A percentile compares a stretch with the other conserved stretches of the same genome.
Evolutionary conservation across 64 coral and sea anemone species (phyloP).

Genomic region (Catalaphyllia jardinei): DNA sequence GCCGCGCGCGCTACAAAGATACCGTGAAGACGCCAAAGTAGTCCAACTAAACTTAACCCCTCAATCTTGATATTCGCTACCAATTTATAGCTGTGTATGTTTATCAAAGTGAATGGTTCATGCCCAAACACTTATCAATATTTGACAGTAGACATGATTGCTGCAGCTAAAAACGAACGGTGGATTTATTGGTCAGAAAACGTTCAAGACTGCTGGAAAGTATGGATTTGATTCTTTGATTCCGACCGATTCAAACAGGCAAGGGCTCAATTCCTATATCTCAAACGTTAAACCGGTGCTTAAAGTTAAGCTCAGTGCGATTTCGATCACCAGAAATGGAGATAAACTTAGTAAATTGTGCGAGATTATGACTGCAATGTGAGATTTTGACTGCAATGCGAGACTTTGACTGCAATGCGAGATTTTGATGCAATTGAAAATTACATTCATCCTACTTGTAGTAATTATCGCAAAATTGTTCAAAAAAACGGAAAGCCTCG

Average conservation of each 20-base stretch:
- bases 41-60: too few relatives aligned
- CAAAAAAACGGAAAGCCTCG: conserved; percentile 58
- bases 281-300: not conserved
- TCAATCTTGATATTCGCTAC: too few relatives aligned
- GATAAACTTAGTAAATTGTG: conserved; percentile 36
- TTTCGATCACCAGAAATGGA: conserved; percentile 61
- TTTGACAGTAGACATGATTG: conserved; percentile 34
- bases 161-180: not conserved
- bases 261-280: conserved; percentile 21
- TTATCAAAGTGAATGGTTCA: not conserved
- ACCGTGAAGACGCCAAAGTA: too few relatives aligned
- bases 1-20: too few relatives aligned
- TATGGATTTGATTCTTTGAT: conserved; percentile 51
- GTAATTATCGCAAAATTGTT: conserved; percentile 52
- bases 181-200: conserved; percentile 47
- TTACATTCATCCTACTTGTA: conserved; percentile 51
- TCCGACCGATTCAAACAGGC: not conserved
- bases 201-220: conserved; percentile 48
- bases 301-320: conserved; percentile 44
- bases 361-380: too few relatives aligned
- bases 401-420: too few relatives aligned
- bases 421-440: conserved; percentile 58
- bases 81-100: too few relatives aligned
- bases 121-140: conserved; percentile 19
- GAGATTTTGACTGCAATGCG: too few relatives aligned